Conservation (phyloP, 2,888 invertebrate genomes). For the Athalia circularis region DNA sequence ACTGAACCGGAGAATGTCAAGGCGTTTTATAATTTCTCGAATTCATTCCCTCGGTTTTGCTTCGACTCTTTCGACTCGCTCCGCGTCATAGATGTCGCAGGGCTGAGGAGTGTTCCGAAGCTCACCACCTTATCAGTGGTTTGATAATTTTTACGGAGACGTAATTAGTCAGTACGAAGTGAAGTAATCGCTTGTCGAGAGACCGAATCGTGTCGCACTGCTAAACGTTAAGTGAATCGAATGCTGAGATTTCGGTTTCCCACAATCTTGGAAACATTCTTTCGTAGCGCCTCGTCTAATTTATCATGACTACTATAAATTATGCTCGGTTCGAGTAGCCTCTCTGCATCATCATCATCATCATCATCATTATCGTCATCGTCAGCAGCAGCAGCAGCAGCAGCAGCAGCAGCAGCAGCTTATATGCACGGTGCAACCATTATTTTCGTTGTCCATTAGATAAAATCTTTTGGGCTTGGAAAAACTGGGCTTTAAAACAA, state of each 20-base stretch:
- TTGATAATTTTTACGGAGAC: not conserved
- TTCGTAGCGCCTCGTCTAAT: not conserved
- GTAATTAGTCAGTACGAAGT: not conserved
- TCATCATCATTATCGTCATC: too few relatives aligned
- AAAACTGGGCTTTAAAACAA: slow-evolving; percentile 35
- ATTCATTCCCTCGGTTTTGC: not conserved
- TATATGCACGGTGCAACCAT: slow-evolving; percentile 36
- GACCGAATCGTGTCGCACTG: not conserved
- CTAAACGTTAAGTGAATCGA: slow-evolving; percentile 49
- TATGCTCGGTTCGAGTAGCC: not conserved
- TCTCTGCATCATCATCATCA: too few relatives aligned
- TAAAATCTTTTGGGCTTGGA: slow-evolving; percentile 29
- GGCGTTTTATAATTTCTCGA: too few relatives aligned
- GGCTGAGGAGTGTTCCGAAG: not conserved
- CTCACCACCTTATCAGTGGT: not conserved
- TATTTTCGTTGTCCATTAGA: slow-evolving; percentile 39
- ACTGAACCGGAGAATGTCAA: too few relatives aligned
- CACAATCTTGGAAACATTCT: slow-evolving; percentile 5
- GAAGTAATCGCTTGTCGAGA: not conserved
- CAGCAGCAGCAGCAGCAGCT: too few relatives aligned
- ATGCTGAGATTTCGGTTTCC: slow-evolving; percentile 45
- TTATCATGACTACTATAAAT: slow-evolving; percentile 36
- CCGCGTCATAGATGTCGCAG: not conserved
- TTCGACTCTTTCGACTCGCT: not conserved
- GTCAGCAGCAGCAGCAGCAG: too few relatives aligned